These are phyloP conservation scores for Fregetta grallaria DNA, from an alignment of 2,113 vertebrate genomes.

Conservation along the genomic window DNA sequence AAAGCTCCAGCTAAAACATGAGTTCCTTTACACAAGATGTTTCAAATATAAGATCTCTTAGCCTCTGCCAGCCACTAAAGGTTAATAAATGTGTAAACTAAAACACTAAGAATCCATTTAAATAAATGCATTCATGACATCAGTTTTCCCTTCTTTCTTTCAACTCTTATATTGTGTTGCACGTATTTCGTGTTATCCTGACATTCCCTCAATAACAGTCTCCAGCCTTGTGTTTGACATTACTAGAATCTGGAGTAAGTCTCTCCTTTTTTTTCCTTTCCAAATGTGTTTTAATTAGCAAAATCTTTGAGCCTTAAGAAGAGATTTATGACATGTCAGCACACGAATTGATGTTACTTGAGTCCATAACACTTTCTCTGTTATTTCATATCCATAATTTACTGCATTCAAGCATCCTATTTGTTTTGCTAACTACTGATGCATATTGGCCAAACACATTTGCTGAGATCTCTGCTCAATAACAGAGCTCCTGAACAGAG, in stretches of 20 bases:
- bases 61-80: background rate
- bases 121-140: background rate
- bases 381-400: background rate
- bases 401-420: background rate
- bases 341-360: background rate
- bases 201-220: background rate
- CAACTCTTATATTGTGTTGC: background rate
- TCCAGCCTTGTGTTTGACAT: background rate
- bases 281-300: slow-evolving; percentile 12
- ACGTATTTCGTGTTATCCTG: background rate
- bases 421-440: slow-evolving; percentile 12
- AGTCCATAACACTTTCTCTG: slow-evolving; percentile 2
- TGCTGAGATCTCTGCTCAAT: background rate
- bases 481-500: background rate
- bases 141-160: background rate
- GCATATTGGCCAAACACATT: background rate
- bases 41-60: background rate
- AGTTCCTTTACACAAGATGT: background rate
- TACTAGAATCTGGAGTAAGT: background rate
- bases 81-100: background rate
- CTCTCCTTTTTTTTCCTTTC: background rate
- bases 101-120: background rate
- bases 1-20: background rate
- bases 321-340: slow-evolving; percentile 28
- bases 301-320: background rate